Conservation (phyloP, 2,888 invertebrate species). For the Leptinotarsa rubiginosa region DNA sequence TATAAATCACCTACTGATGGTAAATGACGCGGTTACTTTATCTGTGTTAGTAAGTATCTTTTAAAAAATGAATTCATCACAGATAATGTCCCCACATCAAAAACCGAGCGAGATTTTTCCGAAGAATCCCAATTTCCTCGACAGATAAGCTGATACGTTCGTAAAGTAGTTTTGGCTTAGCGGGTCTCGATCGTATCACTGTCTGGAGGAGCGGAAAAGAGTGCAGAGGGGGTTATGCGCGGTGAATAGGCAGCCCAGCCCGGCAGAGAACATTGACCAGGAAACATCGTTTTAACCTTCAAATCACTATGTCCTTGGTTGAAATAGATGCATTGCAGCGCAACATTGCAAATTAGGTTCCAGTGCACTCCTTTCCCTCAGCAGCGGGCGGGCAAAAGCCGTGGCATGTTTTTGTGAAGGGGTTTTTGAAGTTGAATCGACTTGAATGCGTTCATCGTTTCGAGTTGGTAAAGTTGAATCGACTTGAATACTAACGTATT, state of each 20-base stretch:
- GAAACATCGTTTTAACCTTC: constrained; percentile 59
- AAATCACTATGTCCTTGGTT: constrained; percentile 58
- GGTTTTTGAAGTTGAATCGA: background rate
- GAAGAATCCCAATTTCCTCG: constrained; percentile 36
- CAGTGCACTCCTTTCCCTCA: constrained; percentile 40
- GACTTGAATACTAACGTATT: too few species aligned
- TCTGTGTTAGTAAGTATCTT: background rate
- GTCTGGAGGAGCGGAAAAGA: constrained; percentile 51
- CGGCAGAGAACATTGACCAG: constrained; percentile 60
- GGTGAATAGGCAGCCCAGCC: constrained; percentile 36
- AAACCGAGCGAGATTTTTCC: constrained; percentile 22
- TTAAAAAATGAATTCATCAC: background rate
- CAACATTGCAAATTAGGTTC: constrained; percentile 32
- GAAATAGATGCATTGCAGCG: constrained; percentile 55
- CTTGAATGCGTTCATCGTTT: background rate
- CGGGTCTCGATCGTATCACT: constrained; percentile 32
- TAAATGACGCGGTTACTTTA: too few species aligned
- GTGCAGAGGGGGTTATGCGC: constrained; percentile 39
- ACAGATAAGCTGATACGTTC: constrained; percentile 28
- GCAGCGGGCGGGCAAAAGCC: constrained; percentile 5
- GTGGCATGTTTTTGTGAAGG: background rate
- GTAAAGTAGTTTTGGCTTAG: constrained; percentile 18
- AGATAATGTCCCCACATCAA: background rate
- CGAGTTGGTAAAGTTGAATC: too few species aligned
- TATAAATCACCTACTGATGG: too few species aligned